Base-by-base conservation (phyloP, 1,140 invertebrate species). In the Onthophagus taurus region DNA sequence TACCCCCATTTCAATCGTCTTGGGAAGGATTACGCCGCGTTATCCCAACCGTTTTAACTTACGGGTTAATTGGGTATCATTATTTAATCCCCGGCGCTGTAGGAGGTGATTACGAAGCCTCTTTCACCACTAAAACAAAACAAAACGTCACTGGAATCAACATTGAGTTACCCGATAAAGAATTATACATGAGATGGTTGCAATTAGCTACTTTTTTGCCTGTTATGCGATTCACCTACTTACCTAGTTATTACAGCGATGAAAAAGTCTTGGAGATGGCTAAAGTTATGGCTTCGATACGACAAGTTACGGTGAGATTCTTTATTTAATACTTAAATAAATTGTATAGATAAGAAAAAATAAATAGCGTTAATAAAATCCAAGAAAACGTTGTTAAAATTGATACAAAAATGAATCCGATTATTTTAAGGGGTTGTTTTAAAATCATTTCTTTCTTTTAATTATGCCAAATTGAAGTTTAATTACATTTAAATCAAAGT, bases 181-280 rank as follows among this genome's bases (percentile, higher is more conserved):
- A 97, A 58, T 67, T 98, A 5, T 97, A 89, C 57, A 81, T 94
- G 34, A 72, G 94, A 35, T 98, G 94, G 94, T 63, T 96, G n/a
- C 87, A 96, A 60, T 66, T 92, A 45, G 83, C 86, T n/a, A 84
- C 87, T 0, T 96, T 96, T 59, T 59, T 97, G 33, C 90, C 93
- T 0, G 83, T 91, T 0, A 85, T 97, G 59, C 84, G 93, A 59
- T 94, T 93, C 52, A 89, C 87, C 0, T 78, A 89, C 56, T 63
- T 90, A 4, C 92, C 93, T 0, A 89, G 82, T 57, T 83, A 89
- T 54, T 95, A 92, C 55, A 78, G 80, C 11, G 80, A 86, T 53
- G 77, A 81, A 12, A 71, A 75, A 26, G 78, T 91, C 1, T 64
- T 87, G 1, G 79, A 87, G 31, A 76, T 85, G 59, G 83, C 86